Base-by-base conservation (phyloP, 2,113 vertebrate genomes). In the Capricornis sumatraensis region DNA sequence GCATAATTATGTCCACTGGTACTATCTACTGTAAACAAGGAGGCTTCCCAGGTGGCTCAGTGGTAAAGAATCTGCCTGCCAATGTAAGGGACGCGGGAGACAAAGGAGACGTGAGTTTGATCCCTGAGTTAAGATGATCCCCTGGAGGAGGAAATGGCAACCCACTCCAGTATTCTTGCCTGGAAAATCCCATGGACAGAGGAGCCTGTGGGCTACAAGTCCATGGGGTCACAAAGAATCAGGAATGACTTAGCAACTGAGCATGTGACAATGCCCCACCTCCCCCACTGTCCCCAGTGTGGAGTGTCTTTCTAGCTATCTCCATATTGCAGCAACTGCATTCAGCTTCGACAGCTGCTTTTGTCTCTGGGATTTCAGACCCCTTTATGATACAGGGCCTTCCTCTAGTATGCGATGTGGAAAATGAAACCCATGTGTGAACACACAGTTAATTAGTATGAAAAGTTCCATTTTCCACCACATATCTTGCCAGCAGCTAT, bases 391-490 rank as follows among this genome's bases (percentile, higher is more conserved):
- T 95, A 50, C 30, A 43, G 58, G 45, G 58, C 50, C 88, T 97
- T 97, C 87, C 7, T 76, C 79, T 33, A 94, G 53, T 90, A 93
- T 96, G 83, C 1, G 8, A 95, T 95, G 87, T 94, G 84, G 96
- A 97, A 98, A 98, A 98, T 96, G 94, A 98, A 98, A 97, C 52
- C 97, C 98, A 97, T 96, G 97, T 98, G 97, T 88, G 90, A 98
- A 95, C 85, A 89, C 85, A 97, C 55, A 98, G 91, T 96, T 98
- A 98, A 98, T 98, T 97, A 96, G 91, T 97, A 97, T 97, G 87
- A 95, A 97, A 95, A 96, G 84, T 88, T 57, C 85, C 50, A 96
- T 97, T 98, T 98, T 98, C 98, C 55, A 97, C 95, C 95, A 92
- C 87, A 94, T 97, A 98, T 97, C 79, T 98, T 95, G 97, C 97